Evolutionary conservation across 2,888 invertebrate species (phyloP), one percentile per base, ranked within the genome.

Genomic region (Pogonocherus hispidulus): DNA sequence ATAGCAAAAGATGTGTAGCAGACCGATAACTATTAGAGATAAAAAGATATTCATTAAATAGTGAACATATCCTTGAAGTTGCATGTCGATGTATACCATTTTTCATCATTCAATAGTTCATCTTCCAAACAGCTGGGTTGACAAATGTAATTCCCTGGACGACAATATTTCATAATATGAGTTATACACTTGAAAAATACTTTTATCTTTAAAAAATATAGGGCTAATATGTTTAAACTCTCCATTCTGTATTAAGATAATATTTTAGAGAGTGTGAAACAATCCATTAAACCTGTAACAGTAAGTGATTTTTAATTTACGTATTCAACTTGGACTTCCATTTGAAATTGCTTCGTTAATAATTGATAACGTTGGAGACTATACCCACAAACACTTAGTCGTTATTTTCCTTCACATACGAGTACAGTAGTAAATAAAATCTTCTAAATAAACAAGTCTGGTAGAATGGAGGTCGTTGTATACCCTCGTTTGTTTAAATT

Each of bases 401-500:
- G n/a, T 52, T 52, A 52, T 14, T 5, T 2, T 8, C 9, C 18
- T 32, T 32, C 27, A 18, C 27, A 8, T n/a, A 18, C 6, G 11
- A 14, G 22, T 52, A 18, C 16, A 32, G 2, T 52, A 18, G 32
- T 1, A 22, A 27, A 52, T 52, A 52, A 52, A 52, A 52, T 14
- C 32, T 27, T 18, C 14, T n/a, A 18, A 52, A 52, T 9, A 27
- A 52, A 52, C 32, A 14, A 16, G 4, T 11, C 16, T 14, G 18
- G 18, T 52, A 32, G 22, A 32, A 52, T 16, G 9, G 22, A 18
- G 52, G 32, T 52, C 52, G 4, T 52, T 9, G 9, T 22, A 23
- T 32, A 27, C 46, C 46, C 46, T 11, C 57, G 8, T 44, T 22
- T 57, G 18, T 57, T 57, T 57, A 57, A 57, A 57, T 57, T 57